Percentiles rank a stretch among this genome's conserved stretches.
These are phyloP conservation scores for Agrochola lota DNA, from an alignment of 2,888 invertebrate species.

Conservation along the genomic window DNA sequence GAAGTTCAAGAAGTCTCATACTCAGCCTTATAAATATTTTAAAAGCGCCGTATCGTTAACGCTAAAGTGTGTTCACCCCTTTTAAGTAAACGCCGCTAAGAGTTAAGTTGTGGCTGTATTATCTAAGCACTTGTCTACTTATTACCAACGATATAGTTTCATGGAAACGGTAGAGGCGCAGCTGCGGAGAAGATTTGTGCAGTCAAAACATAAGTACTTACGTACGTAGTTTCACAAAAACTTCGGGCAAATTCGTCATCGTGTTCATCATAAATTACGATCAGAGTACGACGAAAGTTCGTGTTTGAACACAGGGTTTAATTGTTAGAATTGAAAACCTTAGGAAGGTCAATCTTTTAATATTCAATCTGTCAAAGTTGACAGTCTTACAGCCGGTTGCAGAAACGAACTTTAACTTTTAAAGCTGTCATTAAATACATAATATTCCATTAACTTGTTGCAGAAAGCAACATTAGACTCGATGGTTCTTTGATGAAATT, in stretches of 20 bases:
- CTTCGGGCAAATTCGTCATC: background rate
- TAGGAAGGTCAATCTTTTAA: background rate
- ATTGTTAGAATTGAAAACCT: too few species aligned
- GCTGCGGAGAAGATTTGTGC: background rate
- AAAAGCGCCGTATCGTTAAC: conserved; percentile 79
- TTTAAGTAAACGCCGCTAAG: conserved; percentile 86
- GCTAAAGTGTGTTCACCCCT: conserved; percentile 88
- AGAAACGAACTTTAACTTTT: too few species aligned
- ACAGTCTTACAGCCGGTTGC: too few species aligned
- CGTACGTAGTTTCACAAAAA: background rate
- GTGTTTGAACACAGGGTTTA: background rate
- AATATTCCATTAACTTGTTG: too few species aligned
- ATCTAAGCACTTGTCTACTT: conserved; percentile 66
- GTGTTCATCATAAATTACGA: background rate
- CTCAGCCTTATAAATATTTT: conserved; percentile 80
- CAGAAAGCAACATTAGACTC: too few species aligned
- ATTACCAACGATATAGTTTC: conserved; percentile 38
- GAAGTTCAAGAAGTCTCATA: conserved; percentile 75
- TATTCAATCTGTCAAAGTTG: background rate
- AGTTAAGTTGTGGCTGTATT: conserved; percentile 82
- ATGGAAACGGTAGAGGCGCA: conserved; percentile 35
- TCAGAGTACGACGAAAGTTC: background rate
- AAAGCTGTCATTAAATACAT: too few species aligned
- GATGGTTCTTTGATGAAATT: too few species aligned
- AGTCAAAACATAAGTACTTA: background rate